Evolutionary conservation across 2,113 vertebrate species (phyloP), one percentile per base, ranked within the genome.

Genomic region (Rhombomys opimus): DNA sequence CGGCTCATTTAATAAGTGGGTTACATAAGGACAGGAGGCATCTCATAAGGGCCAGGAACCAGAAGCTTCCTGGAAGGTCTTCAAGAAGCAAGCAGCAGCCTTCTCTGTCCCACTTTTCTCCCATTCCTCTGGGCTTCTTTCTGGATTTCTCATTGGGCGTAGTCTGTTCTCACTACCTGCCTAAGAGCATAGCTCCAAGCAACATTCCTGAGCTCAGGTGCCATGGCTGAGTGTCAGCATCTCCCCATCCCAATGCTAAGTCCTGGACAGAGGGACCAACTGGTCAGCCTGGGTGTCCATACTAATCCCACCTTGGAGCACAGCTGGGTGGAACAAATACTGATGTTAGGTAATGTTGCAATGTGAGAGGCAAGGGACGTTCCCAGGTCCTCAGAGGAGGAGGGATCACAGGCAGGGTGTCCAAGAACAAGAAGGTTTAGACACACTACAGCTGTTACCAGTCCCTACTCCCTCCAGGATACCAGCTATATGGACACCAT

Each of bases 1-100:
- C 77, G 95, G 91, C 86, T 94, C 77, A 81, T 68, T 95, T 85
- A 93, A 65, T 78, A 88, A 73, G 81, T 77, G 80, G 88, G 94
- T 97, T 95, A 97, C 38, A 80, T 94, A 92, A 97, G 90, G 94
- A 94, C 90, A 82, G 4, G 67, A 73, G 72, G 85, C 92, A 52
- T 77, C 89, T 96, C 93, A 67, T 1, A 8, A 90, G 88, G 91
- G 81, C 89, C 91, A 89, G 76, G 89, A 93, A 95, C 41, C 90
- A 85, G 85, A 90, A 80, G 75, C 67, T 61, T 59, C 63, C 76
- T 93, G 95, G 91, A 94, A 80, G 35, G 18, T 22, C 76, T 70
- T 92, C 96, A 92, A 70, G 90, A 72, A 72, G 81, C 81, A 23
- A 52, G 52, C 67, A 41, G 32, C n/a, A 10, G 6, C 70, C 23